These are phyloP conservation scores for Polietes domitor DNA, from an alignment of 2,888 invertebrate genomes.

Conservation along the genomic window DNA sequence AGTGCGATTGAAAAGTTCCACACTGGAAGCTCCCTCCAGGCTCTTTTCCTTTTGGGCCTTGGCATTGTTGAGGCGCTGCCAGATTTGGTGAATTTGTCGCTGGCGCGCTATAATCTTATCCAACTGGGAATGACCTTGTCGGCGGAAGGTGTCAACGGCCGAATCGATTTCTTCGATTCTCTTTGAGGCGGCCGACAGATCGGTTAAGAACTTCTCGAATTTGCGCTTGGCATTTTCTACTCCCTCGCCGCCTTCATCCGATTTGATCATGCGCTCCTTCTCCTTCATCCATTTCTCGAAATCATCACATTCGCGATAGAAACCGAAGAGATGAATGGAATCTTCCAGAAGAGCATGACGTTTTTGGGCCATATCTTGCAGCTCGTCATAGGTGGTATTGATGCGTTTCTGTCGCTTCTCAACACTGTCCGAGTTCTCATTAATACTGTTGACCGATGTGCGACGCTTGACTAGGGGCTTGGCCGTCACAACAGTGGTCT, in stretches of 20 bases:
- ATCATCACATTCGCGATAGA: slow-evolving; percentile 98
- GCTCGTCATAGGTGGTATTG: slow-evolving; percentile 90
- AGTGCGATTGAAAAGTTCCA: slow-evolving; percentile 96
- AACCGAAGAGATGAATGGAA: slow-evolving; percentile 94
- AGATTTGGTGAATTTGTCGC: slow-evolving; percentile 92
- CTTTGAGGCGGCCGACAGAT: slow-evolving; percentile 95
- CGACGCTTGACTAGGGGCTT: slow-evolving; percentile 80
- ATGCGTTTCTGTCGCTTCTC: slow-evolving; percentile 90
- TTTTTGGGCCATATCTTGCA: slow-evolving; percentile 89
- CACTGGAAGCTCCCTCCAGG: slow-evolving; percentile 94
- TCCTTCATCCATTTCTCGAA: slow-evolving; percentile 99
- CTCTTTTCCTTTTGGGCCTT: slow-evolving; percentile 95
- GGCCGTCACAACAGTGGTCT: slow-evolving; percentile 79
- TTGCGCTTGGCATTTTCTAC: slow-evolving; percentile 96
- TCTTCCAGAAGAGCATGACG: slow-evolving; percentile 94
- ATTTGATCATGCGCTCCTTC: slow-evolving; percentile 92
- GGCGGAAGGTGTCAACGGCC: slow-evolving; percentile 92
- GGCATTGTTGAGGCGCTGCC: slow-evolving; percentile 92
- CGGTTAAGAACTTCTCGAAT: slow-evolving; percentile 98
- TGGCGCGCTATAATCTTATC: slow-evolving; percentile 89
- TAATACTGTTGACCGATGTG: slow-evolving; percentile 79
- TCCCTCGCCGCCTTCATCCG: slow-evolving; percentile 91
- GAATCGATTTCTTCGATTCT: slow-evolving; percentile 94
- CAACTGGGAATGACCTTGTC: slow-evolving; percentile 92
- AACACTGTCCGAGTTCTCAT: slow-evolving; percentile 87